Evolutionary conservation across 2,888 invertebrate species (phyloP).

Genomic region (Zeuzera pyrina): DNA sequence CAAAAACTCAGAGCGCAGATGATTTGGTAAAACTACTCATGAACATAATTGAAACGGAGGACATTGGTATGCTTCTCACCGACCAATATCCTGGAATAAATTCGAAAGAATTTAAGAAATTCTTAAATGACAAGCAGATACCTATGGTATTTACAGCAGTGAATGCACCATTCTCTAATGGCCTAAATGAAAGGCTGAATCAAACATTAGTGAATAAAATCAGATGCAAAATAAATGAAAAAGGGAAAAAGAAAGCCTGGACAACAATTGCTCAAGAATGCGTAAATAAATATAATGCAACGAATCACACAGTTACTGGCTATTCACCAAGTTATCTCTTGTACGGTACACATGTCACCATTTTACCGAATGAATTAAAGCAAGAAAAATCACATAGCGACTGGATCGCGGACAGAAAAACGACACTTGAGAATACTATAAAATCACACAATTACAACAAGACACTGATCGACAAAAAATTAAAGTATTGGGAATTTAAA

Average conservation of each 20-base stretch:
- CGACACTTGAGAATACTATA: conserved; percentile 15
- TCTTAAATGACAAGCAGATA: conserved; percentile 14
- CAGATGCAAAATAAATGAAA: conserved; percentile 22
- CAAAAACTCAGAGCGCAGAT: conserved; percentile 12
- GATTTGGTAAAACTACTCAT: conserved; percentile 14
- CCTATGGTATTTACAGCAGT: conserved; percentile 26
- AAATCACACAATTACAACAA: conserved; percentile 12
- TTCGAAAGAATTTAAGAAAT: conserved; percentile 16
- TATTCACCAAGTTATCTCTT: conserved; percentile 17
- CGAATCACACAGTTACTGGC: not conserved
- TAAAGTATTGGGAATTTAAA: not conserved
- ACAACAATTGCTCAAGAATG: conserved; percentile 8
- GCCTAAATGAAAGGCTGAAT: too few relatives aligned
- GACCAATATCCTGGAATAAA: conserved; percentile 21
- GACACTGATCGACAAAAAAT: conserved; percentile 6
- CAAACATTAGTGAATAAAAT: conserved; percentile 28
- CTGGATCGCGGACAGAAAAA: conserved; percentile 13
- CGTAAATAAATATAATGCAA: conserved; percentile 2
- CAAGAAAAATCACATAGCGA: conserved; percentile 9
- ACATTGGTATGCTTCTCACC: conserved; percentile 10
- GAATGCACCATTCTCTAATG: too few relatives aligned
- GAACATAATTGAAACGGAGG: conserved; percentile 4
- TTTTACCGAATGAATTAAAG: conserved; percentile 13
- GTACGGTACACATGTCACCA: conserved; percentile 13
- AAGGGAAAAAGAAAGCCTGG: conserved; percentile 10